Percentiles rank a stretch among this genome's conserved stretches.
phyloP scores from a whole-genome alignment of 1,140 invertebrate species.

The Rhyacophila brunnea region DNA sequence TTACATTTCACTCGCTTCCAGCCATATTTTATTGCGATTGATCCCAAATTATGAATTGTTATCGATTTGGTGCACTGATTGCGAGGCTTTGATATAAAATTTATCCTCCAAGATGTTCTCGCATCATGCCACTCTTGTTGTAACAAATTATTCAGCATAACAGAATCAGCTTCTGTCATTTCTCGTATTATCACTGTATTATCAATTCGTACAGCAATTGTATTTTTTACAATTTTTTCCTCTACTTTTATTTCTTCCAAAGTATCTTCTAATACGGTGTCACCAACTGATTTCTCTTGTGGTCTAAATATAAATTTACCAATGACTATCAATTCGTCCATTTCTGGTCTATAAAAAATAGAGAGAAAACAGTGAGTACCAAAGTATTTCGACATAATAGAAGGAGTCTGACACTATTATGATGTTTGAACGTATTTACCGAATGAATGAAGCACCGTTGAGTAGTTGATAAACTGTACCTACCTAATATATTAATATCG shows the following conservation, averaged over 20 bases:
- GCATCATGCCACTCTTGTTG: constrained; percentile 2
- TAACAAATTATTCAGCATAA: constrained; percentile 1
- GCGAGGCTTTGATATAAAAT: constrained; percentile 13
- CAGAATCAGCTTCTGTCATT: not conserved
- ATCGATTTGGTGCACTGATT: constrained; percentile 22
- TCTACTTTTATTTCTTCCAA: not conserved
- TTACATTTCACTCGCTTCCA: constrained; percentile 29
- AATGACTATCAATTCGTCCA: constrained; percentile 16
- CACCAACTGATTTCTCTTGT: not conserved
- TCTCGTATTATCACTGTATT: constrained; percentile 20
- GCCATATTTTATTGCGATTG: constrained; percentile 30
- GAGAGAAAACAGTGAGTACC: not conserved
- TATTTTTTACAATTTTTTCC: not conserved
- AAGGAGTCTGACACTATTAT: not conserved
- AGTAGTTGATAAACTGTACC: not conserved
- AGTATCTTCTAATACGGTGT: not conserved
- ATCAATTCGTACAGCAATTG: constrained; percentile 9
- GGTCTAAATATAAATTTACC: constrained; percentile 3
- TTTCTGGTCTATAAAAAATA: constrained; percentile 8
- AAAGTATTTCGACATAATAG: not conserved
- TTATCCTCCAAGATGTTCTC: constrained; percentile 28
- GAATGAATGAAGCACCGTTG: not conserved
- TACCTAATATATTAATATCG: not conserved
- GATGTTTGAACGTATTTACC: too few relatives aligned
- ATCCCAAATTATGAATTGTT: constrained; percentile 40